These are phyloP conservation scores for Megalopta genalis DNA, from an alignment of 1,140 invertebrate genomes.

Conservation along the genomic window DNA sequence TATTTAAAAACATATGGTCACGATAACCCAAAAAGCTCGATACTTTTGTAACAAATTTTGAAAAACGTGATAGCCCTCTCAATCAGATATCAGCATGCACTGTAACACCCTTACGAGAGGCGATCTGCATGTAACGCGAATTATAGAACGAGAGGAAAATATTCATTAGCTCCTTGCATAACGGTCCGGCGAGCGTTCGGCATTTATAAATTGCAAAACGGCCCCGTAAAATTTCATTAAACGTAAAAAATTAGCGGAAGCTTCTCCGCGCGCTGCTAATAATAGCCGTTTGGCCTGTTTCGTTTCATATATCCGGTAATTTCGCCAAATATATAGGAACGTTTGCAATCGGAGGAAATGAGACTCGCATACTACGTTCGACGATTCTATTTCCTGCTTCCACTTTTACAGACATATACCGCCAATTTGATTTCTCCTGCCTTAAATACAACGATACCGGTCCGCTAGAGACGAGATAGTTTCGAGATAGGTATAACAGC, in stretches of 20 bases:
- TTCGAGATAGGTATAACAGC: not conserved
- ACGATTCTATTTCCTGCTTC: conserved; percentile 2
- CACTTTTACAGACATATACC: conserved; percentile 23
- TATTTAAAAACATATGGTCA: too few species aligned
- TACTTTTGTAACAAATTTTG: too few species aligned
- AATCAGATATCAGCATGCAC: too few species aligned
- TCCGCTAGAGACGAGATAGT: not conserved
- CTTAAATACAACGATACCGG: not conserved
- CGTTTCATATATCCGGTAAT: not conserved
- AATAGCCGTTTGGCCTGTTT: not conserved
- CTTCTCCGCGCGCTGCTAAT: not conserved
- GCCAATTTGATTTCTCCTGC: not conserved
- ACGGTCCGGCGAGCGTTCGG: too few species aligned
- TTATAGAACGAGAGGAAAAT: too few species aligned
- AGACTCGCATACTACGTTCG: conserved; percentile 1
- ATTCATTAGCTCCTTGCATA: too few species aligned
- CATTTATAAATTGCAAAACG: not conserved
- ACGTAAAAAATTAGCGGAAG: not conserved
- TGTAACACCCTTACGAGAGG: too few species aligned
- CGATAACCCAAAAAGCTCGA: too few species aligned
- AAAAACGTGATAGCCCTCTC: too few species aligned
- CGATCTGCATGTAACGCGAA: too few species aligned
- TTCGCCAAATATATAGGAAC: conserved; percentile 1
- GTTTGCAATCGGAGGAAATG: conserved; percentile 8
- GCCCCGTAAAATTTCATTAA: not conserved